A percentile compares a stretch with the other conserved stretches of the same genome.
Evolutionary conservation across 2,888 invertebrate genomes (phyloP).

Genomic region (Megamerina dolium): DNA sequence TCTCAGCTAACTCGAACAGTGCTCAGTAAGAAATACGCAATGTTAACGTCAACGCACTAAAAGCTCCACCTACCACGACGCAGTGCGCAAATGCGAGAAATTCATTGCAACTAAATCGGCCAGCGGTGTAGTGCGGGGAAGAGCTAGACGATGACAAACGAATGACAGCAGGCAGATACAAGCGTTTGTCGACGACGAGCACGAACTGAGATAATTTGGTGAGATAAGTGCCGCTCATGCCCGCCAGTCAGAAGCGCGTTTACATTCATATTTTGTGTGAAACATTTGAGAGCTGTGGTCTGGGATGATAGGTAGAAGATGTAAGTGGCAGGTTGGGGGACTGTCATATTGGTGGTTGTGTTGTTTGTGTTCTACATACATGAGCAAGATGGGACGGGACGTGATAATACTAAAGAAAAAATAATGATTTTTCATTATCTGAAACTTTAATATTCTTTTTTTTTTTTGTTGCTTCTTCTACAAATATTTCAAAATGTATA

Average conservation of each 20-base stretch:
- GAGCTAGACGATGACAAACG: constrained; percentile 37
- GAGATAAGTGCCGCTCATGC: constrained; percentile 45
- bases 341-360: constrained; percentile 2
- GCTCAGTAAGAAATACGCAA: too few relatives aligned
- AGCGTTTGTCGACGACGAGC: constrained; percentile 21
- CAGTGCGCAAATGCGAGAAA: constrained; percentile 27
- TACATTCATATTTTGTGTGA: too few relatives aligned
- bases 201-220: constrained; percentile 41
- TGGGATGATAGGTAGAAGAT: background rate
- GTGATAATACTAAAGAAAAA: too few relatives aligned
- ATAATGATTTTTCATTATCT: too few relatives aligned
- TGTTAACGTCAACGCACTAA: too few relatives aligned
- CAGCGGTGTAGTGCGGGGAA: constrained; percentile 3
- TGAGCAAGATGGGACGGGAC: too few relatives aligned
- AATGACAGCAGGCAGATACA: constrained; percentile 33
- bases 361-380: background rate
- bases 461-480: too few relatives aligned
- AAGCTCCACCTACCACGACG: constrained; percentile 33
- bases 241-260: constrained; percentile 39
- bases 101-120: constrained; percentile 4
- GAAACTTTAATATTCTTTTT: too few relatives aligned
- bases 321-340: background rate
- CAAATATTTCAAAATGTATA: too few relatives aligned
- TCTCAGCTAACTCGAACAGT: too few relatives aligned
- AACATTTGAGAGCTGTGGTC: background rate